Percentiles rank a stretch among this genome's conserved stretches.
phyloP scores from a whole-genome alignment of 1,140 invertebrate species.

The Drosophila virilis region DNA sequence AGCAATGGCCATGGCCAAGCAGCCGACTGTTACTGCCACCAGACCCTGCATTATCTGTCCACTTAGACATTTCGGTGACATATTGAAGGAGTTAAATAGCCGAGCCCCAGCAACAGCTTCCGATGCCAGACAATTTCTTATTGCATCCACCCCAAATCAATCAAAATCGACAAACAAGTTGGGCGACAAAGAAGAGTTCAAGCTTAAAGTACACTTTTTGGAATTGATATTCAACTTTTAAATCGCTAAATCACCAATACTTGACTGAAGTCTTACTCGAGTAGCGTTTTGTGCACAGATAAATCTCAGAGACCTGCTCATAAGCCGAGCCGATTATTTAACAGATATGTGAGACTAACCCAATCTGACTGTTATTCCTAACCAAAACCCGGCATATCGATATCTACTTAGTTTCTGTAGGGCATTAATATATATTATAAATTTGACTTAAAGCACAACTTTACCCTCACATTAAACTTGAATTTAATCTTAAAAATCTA shows the following conservation, averaged over 20 bases:
- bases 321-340: no score
- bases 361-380: no score
- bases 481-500: no score
- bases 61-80: conserved; percentile 71
- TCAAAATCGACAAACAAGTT: conserved; percentile 45
- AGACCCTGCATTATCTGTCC: conserved; percentile 59
- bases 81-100: conserved; percentile 81
- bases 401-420: no score
- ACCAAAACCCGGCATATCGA: no score
- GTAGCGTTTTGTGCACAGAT: no score
- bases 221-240: not conserved
- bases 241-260: not conserved
- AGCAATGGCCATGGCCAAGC: not conserved
- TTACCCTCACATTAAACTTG: no score
- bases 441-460: no score
- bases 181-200: conserved; percentile 7
- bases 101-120: conserved; percentile 33
- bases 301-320: no score
- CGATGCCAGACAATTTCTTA: conserved; percentile 37
- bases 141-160: conserved; percentile 40
- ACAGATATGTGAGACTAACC: no score
- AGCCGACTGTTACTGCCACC: conserved; percentile 3
- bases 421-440: no score
- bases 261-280: no score
- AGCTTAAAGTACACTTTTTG: conserved; percentile 3